Percentiles rank a stretch among this genome's conserved stretches.
These are phyloP conservation scores for Chrysolina americana DNA, from an alignment of 2,888 invertebrate species.

Conservation along the genomic window DNA sequence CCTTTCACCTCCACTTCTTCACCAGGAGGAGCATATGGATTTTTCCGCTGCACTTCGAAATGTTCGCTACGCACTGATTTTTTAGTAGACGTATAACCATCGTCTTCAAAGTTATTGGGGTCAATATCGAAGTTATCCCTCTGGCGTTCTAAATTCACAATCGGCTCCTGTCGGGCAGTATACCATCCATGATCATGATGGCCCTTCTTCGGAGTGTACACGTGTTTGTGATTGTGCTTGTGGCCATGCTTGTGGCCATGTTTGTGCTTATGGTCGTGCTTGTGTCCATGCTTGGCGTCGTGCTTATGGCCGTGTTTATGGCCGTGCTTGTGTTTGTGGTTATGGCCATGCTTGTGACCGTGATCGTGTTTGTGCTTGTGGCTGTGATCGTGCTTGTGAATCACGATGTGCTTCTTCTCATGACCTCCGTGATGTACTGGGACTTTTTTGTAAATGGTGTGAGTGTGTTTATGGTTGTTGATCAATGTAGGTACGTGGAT, in stretches of 20 bases:
- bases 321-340: slow-evolving; percentile 53
- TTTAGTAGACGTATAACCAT: slow-evolving; percentile 45
- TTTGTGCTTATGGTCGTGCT: slow-evolving; percentile 52
- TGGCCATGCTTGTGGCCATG: slow-evolving; percentile 50
- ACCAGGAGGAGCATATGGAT: slow-evolving; percentile 38
- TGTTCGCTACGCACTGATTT: slow-evolving; percentile 52
- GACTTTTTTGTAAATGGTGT: slow-evolving; percentile 35
- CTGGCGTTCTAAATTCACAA: slow-evolving; percentile 9
- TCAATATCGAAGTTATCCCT: slow-evolving; percentile 15
- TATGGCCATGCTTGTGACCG: slow-evolving; percentile 56
- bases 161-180: slow-evolving; percentile 17
- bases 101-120: slow-evolving; percentile 35
- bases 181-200: slow-evolving; percentile 49
- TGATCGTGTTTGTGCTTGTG: slow-evolving; percentile 52
- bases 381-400: slow-evolving; percentile 70
- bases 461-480: slow-evolving; percentile 49
- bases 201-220: slow-evolving; percentile 42
- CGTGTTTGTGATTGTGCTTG: slow-evolving; percentile 53
- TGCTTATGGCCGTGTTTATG: slow-evolving; percentile 56
- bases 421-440: slow-evolving; percentile 55
- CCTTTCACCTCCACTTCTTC: slow-evolving; percentile 39
- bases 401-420: slow-evolving; percentile 75
- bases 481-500: slow-evolving; percentile 55
- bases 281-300: slow-evolving; percentile 51
- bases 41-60: slow-evolving; percentile 42